Evolutionary conservation across 2,113 vertebrate species (phyloP).

Genomic region (Plotosus lineatus): DNA sequence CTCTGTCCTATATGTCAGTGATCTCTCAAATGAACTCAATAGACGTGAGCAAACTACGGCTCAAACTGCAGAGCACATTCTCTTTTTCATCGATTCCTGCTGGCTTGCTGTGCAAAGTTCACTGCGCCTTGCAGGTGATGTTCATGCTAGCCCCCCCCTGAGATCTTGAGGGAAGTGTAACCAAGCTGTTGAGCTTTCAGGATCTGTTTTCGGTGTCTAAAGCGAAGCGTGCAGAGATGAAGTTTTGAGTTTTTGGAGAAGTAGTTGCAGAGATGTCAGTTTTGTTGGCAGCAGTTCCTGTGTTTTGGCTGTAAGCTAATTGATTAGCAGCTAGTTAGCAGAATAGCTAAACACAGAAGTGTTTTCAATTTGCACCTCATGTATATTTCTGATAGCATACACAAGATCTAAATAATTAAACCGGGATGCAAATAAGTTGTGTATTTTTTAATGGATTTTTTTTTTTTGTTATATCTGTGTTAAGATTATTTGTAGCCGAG

Average conservation of each 20-base stretch:
- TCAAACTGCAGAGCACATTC: not conserved
- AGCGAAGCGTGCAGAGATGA: no score
- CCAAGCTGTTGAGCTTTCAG: not conserved
- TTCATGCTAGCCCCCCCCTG: not conserved
- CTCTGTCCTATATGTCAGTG: constrained; percentile 16
- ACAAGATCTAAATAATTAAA: not conserved
- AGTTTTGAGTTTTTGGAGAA: no score
- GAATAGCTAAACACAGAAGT: not conserved
- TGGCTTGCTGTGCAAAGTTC: constrained; percentile 25
- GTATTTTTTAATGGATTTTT: no score
- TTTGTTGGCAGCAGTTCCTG: not conserved
- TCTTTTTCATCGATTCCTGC: not conserved
- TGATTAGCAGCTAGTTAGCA: not conserved
- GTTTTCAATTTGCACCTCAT: not conserved
- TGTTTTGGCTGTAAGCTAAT: not conserved
- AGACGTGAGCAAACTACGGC: constrained; percentile 39
- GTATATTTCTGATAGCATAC: not conserved
- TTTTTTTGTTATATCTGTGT: not conserved
- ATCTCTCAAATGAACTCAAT: constrained; percentile 24
- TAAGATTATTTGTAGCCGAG: not conserved
- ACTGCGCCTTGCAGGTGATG: not conserved
- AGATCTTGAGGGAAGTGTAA: not conserved
- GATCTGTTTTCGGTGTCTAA: not conserved
- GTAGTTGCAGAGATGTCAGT: not conserved
- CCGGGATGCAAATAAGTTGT: no score